Base-by-base conservation (phyloP, 2,797 vertebrate genomes). In the Hydrophis major region DNA sequence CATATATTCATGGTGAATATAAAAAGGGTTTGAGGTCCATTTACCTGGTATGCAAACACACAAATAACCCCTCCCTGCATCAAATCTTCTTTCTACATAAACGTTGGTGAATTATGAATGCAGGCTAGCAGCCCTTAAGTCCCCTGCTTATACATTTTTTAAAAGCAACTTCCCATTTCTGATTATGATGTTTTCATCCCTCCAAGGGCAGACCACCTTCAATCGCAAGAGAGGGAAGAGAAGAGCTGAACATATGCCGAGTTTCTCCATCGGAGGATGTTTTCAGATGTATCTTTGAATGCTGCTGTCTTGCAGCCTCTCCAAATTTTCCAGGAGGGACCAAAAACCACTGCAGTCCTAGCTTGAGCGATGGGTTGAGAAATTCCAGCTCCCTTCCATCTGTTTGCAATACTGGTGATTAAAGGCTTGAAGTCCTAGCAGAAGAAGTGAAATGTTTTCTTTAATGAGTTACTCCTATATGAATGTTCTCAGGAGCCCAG, bases 121-220 rank as follows among this genome's bases (percentile, higher is more conserved):
- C 97, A 93, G 94, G 93, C 95, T 92, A 87, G 59, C 69, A 47
- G 94, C 83, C 94, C 93, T 95, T 93, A 92, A 95, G 94, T 96
- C 95, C 93, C 94, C 94, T 57, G n/a, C 96, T 97, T 96, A 97
- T 97, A 90, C 97, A 97, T 97, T 97, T 90, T 97, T 97, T 96
- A 96, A 97, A 95, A 94, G 92, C 89, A 95, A 93, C 94, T 94
- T 96, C 96, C 97, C 94, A 90, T 94, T 96, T 96, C 92, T 94
- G 96, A 95, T 96, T 95, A 92, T 91, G 94, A 90, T 92, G 93
- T 93, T 87, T 61, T 94, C 96, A 95, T 93, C 93, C 92, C 96
- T 94, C 93, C 93, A 95, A 93, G 93, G 78, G 91, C 7, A 92
- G 92, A 16, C 91, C 16, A 60, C n/a, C 28, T 27, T 47, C 74